These are phyloP conservation scores for Redunca redunca DNA, from an alignment of 2,113 vertebrate genomes.

Conservation along the genomic window DNA sequence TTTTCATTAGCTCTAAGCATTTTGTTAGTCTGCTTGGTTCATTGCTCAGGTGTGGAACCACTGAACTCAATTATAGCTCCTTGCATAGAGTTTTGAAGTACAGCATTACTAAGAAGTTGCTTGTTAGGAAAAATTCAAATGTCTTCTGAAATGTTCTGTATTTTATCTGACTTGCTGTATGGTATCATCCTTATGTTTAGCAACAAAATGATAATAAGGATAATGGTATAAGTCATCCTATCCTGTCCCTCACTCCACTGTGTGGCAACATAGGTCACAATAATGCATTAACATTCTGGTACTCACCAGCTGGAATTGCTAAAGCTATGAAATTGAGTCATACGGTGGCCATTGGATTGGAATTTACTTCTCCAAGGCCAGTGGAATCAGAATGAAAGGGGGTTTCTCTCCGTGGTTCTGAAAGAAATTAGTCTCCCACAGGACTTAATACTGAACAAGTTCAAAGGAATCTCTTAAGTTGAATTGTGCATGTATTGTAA, in stretches of 20 bases:
- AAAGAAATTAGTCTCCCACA: conserved; percentile 74
- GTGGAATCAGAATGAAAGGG: conserved; percentile 71
- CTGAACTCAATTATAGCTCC: conserved; percentile 49
- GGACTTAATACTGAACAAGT: conserved; percentile 74
- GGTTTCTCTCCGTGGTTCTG: conserved; percentile 69
- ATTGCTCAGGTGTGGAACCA: conserved; percentile 49
- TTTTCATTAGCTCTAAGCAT: conserved; percentile 52
- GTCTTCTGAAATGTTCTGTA: background rate
- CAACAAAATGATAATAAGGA: conserved; percentile 17
- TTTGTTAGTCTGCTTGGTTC: conserved; percentile 47
- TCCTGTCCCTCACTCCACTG: conserved; percentile 64
- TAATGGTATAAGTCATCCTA: background rate
- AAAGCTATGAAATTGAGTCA: conserved; percentile 83
- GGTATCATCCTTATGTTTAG: conserved; percentile 44
- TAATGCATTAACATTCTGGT: conserved; percentile 79
- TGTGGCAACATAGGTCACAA: conserved; percentile 75
- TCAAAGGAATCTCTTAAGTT: conserved; percentile 80
- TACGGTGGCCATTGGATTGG: conserved; percentile 74
- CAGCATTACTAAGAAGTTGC: conserved; percentile 25
- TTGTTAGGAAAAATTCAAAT: conserved; percentile 36
- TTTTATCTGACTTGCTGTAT: background rate
- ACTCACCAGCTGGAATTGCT: conserved; percentile 77
- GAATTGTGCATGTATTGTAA: conserved; percentile 79
- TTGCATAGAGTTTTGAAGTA: conserved; percentile 29
- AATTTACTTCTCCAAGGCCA: conserved; percentile 79